Evolutionary conservation across 2,888 invertebrate genomes (phyloP), one percentile per base, ranked within the genome.

Genomic region (Diaperis boleti): DNA sequence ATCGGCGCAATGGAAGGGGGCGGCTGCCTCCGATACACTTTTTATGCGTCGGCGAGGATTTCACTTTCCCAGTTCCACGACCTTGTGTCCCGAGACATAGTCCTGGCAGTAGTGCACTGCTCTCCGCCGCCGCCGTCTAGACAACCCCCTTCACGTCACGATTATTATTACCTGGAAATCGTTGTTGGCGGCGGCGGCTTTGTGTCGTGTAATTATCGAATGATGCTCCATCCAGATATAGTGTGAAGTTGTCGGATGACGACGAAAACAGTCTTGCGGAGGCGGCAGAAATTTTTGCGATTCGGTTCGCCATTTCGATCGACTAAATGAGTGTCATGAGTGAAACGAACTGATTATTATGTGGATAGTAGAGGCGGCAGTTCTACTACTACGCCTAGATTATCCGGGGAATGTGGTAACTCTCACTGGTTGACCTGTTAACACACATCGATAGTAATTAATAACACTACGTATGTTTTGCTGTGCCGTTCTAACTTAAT

Each of bases 31-130:
- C 67, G 66, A 65, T 68, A 68, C 59, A 60, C 70, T 78, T 76
- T 77, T 78, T 76, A 75, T 77, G 75, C 70, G 79, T 77, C 79
- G 78, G 56, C 73, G 74, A 37, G 54, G 72, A 76, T 78, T 79
- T 80, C 79, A 79, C 80, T 80, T 80, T 80, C 77, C 74, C 78
- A 78, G 79, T 80, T 80, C 79, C 77, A 76, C 79, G 79, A 81
- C 79, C 81, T 78, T 78, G 79, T 73, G 73, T 71, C 72, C 50
- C 50, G 50, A 50, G 75, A 68, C 70, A 70, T 66, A 69, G 73
- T 73, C 69, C 68, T 69, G 69, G 57, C 26, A 13, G 64, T 49
- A 71, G 72, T 72, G 65, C 72, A 71, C 70, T 72, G 69, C 72
- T 69, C 71, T 68, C 72, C 61, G 15, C 33, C 33, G 33, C 33